A percentile compares a stretch with the other conserved stretches of the same genome.
Evolutionary conservation across 1,140 invertebrate genomes (phyloP).

Genomic region (Microplitis mediator): DNA sequence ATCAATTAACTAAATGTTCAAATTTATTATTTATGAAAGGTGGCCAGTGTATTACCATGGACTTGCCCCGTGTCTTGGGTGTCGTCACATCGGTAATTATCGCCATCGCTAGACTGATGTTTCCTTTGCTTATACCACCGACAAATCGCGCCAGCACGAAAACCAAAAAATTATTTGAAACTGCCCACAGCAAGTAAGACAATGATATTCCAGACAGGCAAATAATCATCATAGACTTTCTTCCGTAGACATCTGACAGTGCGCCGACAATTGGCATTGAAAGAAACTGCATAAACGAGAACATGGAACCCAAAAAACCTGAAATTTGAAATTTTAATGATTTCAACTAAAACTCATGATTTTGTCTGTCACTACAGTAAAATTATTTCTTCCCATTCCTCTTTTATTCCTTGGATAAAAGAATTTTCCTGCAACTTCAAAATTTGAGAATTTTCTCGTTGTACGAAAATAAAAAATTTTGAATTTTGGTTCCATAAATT

Average conservation of each 20-base stretch:
- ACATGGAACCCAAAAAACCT: slow-evolving; percentile 94
- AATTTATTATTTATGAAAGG: background rate
- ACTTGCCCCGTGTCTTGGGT: slow-evolving; percentile 80
- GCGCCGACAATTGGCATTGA: slow-evolving; percentile 93
- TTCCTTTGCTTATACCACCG: slow-evolving; percentile 91
- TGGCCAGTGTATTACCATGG: slow-evolving; percentile 78
- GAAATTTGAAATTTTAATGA: slow-evolving; percentile 27
- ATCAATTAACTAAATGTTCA: background rate
- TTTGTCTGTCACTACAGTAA: no score
- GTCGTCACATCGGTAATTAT: slow-evolving; percentile 92
- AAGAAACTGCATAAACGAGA: slow-evolving; percentile 95
- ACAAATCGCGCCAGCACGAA: slow-evolving; percentile 5
- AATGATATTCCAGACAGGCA: slow-evolving; percentile 85
- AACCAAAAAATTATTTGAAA: slow-evolving; percentile 70
- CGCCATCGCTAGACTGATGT: slow-evolving; percentile 93
- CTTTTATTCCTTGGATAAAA: no score
- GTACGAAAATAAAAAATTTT: no score
- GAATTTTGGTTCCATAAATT: no score
- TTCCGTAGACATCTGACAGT: slow-evolving; percentile 93
- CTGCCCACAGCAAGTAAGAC: slow-evolving; percentile 89
- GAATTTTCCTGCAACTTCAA: no score
- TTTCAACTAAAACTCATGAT: background rate
- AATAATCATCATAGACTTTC: slow-evolving; percentile 83
- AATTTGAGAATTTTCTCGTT: no score
- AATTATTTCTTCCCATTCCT: no score